A percentile compares a stretch with the other conserved stretches of the same genome.
Conservation (phyloP, 2,113 vertebrate genomes). For the Chaetodon trifascialis region DNA sequence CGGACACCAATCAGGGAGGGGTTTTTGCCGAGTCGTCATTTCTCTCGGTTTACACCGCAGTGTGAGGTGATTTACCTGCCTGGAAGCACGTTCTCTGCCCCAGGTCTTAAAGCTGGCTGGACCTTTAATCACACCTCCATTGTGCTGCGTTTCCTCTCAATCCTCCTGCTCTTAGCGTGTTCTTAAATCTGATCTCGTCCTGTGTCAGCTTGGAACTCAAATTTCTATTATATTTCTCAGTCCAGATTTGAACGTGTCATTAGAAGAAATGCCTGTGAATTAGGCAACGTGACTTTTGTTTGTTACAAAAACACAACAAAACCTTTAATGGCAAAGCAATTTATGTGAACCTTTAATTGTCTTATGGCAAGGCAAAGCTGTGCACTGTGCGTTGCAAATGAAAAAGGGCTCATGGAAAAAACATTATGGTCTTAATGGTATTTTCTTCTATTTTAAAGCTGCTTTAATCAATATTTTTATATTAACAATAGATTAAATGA, state of each 20-base stretch:
- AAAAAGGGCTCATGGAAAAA: background rate
- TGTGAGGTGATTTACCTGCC: conserved; percentile 65
- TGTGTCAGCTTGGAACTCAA: background rate
- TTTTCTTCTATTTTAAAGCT: background rate
- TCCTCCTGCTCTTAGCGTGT: background rate
- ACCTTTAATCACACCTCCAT: conserved; percentile 36
- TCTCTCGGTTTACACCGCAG: conserved; percentile 48
- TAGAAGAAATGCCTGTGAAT: background rate
- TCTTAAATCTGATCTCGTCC: conserved; percentile 12
- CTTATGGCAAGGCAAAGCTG: background rate
- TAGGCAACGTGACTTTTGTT: background rate
- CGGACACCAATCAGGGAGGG: conserved; percentile 58
- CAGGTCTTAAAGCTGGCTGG: conserved; percentile 30
- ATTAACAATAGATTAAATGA: background rate
- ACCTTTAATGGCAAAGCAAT: background rate
- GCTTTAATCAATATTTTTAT: background rate
- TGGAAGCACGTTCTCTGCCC: conserved; percentile 66
- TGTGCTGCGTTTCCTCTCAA: conserved; percentile 16
- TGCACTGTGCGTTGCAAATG: background rate
- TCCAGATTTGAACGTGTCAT: background rate
- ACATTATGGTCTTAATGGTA: background rate
- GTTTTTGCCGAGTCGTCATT: conserved; percentile 54
- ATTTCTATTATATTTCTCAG: background rate
- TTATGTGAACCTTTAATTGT: no score
- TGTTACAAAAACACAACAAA: background rate